These are phyloP conservation scores for Agrypnus murinus DNA, from an alignment of 2,888 invertebrate species.

Conservation along the genomic window DNA sequence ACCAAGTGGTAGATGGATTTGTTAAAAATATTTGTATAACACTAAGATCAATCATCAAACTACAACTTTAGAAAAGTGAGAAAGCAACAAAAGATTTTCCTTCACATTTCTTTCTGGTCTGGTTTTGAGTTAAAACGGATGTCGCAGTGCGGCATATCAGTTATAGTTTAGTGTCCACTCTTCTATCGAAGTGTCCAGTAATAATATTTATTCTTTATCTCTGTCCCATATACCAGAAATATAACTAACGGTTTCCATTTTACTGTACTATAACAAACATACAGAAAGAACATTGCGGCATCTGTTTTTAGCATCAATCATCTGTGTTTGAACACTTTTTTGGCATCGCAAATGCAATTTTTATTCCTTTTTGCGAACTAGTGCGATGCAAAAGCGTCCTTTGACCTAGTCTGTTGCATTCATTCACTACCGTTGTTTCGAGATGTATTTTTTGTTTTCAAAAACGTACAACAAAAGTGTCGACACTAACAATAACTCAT, in stretches of 20 bases:
- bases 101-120: too few relatives aligned
- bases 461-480: constrained; percentile 34
- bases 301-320: constrained; percentile 5
- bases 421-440: too few relatives aligned
- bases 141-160: constrained; percentile 23
- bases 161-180: constrained; percentile 21
- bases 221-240: constrained; percentile 1
- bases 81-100: too few relatives aligned
- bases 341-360: background rate
- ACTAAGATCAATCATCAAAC: too few relatives aligned
- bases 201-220: constrained; percentile 16
- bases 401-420: constrained; percentile 25
- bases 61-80: too few relatives aligned
- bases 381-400: constrained; percentile 25
- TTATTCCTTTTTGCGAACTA: constrained; percentile 16
- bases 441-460: too few relatives aligned
- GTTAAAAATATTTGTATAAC: too few relatives aligned
- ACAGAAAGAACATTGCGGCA: too few relatives aligned
- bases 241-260: constrained; percentile 4
- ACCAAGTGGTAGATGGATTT: too few relatives aligned
- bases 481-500: constrained; percentile 42
- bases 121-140: background rate
- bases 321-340: background rate
- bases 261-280: constrained; percentile 3
- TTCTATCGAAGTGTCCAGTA: constrained; percentile 5